Evolutionary conservation across 92 coral and sea anemone genomes (phyloP), one percentile per base, ranked within the genome.

Genomic region (Bergia sp.): DNA sequence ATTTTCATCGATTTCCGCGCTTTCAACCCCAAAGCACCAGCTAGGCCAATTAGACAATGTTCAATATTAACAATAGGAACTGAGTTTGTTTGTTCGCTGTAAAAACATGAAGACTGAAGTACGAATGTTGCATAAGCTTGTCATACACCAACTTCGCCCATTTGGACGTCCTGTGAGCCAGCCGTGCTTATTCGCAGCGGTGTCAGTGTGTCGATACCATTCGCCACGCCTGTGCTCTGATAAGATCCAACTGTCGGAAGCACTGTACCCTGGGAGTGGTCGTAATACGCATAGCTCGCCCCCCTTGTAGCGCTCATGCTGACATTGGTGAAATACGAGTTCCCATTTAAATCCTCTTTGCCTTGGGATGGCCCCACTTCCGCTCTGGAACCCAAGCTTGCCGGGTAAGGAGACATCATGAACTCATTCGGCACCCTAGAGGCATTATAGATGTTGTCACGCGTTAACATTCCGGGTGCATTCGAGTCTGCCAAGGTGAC

Each of bases 401-500:
- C 44, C 38, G 79, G 44, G 44, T 84, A 84, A 37, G 77, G 61
- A 47, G 58, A 36, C 79, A 84, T 36, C 87, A 84, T 71, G 20
- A 6, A 44, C n/a, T 72, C 87, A 84, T 16, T 84, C 7, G 67
- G 36, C n/a, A 13, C n/a, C 65, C 87, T 84, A 47, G 87, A 15
- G 4, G 77, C 78, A 55, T 39, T 84, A 79, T 84, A 84, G 36
- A 71, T 18, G n/a, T 74, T 71, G n/a, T 84, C 87, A 44, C 87
- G 87, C 13, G 87, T n/a, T 21, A 72, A 16, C 67, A 72, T 84
- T 71, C 87, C 87, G 37, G 36, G 79, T 18, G 87, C 21, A 72
- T 23, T 72, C 18, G 90, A 89, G 76, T 95, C 96, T 65, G 89
- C 72, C 78, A 90, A 64, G 80, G 71, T 92, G 13, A 92, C 90